Evolutionary conservation across 2,888 invertebrate species (phyloP).

Genomic region (Drosophila buzzatii): DNA sequence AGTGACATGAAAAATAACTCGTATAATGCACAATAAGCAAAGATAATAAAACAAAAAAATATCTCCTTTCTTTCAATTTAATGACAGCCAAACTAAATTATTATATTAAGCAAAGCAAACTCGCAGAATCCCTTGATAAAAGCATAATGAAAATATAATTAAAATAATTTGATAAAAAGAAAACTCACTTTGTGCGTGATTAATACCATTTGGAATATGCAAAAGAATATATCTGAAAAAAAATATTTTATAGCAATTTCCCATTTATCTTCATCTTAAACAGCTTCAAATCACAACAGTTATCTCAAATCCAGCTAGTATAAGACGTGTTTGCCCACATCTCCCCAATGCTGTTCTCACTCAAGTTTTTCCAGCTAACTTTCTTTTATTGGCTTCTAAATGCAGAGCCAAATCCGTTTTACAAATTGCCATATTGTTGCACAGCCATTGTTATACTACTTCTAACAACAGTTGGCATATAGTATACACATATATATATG

Average conservation of each 20-base stretch:
- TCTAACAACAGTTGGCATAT: conserved; percentile 34
- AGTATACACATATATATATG: conserved; percentile 7
- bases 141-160: not conserved
- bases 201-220: not conserved
- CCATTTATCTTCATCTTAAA: not conserved
- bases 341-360: not conserved
- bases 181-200: not conserved
- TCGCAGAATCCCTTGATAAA: not conserved
- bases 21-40: conserved; percentile 24
- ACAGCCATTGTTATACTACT: conserved; percentile 46
- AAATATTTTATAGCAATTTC: not conserved
- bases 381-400: conserved; percentile 74
- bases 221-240: not conserved
- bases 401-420: conserved; percentile 74
- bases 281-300: not conserved
- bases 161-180: not conserved
- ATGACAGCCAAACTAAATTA: conserved; percentile 8
- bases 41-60: not conserved
- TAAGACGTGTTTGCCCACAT: conserved; percentile 3
- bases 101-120: not conserved
- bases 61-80: conserved; percentile 10
- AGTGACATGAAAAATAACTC: conserved; percentile 29
- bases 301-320: conserved; percentile 1
- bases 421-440: conserved; percentile 69
- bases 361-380: conserved; percentile 47